phyloP scores from a whole-genome alignment of 2,797 vertebrate genomes.

The Hyperoplus lanceolatus region DNA sequence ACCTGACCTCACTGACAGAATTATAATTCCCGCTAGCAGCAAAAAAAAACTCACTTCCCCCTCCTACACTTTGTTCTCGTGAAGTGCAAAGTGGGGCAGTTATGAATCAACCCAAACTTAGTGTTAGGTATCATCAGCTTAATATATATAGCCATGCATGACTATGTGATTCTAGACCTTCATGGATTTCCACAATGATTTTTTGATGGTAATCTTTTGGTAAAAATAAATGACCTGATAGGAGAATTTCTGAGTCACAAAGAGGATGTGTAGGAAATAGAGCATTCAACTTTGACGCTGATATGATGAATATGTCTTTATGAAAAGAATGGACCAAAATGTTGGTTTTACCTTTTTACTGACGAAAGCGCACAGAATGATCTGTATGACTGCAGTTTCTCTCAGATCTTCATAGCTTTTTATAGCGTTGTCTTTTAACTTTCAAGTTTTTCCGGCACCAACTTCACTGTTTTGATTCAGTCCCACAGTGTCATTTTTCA shows the following conservation, averaged over 20 bases:
- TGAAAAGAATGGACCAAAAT: background rate
- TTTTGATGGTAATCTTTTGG: background rate
- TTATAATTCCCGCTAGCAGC: constrained; percentile 23
- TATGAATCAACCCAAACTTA: constrained; percentile 12
- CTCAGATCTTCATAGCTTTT: background rate
- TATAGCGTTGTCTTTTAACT: background rate
- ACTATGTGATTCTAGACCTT: background rate
- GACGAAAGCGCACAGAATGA: background rate
- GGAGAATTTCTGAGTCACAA: background rate
- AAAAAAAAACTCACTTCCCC: constrained; percentile 14
- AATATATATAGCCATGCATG: background rate
- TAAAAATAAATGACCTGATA: background rate
- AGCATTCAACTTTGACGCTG: background rate
- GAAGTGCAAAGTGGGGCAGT: constrained; percentile 12
- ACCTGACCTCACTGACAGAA: constrained; percentile 30
- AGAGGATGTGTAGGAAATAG: background rate
- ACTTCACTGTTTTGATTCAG: background rate
- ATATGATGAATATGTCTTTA: background rate
- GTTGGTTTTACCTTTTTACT: background rate
- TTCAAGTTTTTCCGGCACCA: background rate
- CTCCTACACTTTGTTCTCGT: constrained; percentile 5
- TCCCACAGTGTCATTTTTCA: background rate
- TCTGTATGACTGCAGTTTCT: background rate
- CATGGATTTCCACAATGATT: background rate
- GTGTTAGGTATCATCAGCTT: constrained; percentile 7